phyloP scores from a whole-genome alignment of 2,113 vertebrate species.

The Dasypus novemcinctus region DNA sequence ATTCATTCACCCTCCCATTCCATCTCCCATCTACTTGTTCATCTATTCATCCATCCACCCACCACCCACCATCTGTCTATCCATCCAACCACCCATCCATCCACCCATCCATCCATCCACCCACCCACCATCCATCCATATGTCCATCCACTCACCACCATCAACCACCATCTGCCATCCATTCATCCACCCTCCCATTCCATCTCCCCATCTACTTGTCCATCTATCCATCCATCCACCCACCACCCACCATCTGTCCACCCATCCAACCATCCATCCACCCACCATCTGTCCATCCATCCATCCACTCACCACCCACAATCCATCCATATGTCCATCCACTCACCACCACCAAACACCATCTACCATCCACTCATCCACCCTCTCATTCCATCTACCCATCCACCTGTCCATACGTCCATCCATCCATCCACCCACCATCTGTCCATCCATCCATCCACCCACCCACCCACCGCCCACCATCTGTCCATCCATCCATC shows the following conservation, averaged over 20 bases:
- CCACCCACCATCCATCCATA: neutral
- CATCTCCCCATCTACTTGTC: fast-evolving
- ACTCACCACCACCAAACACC: too few relatives aligned
- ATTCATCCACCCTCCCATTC: neutral
- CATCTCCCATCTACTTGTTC: too few relatives aligned
- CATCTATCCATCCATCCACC: fast-evolving
- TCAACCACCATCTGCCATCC: too few relatives aligned
- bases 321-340: fast-evolving
- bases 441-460: neutral
- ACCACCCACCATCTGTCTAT: neutral
- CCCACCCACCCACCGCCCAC: neutral
- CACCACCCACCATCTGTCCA: too few relatives aligned
- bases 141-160: neutral
- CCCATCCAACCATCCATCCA: fast-evolving
- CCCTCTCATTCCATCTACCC: fast-evolving
- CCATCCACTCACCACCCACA: neutral
- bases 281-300: neutral
- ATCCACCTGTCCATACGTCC: fast-evolving
- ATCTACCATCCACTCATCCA: fast-evolving
- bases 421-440: too few relatives aligned
- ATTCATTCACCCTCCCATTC: neutral
- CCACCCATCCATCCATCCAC: neutral
- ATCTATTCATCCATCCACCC: fast-evolving
- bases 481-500: neutral
- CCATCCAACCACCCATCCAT: too few relatives aligned